Conservation (phyloP, 1,140 invertebrate genomes). For the Ips nitidus region DNA sequence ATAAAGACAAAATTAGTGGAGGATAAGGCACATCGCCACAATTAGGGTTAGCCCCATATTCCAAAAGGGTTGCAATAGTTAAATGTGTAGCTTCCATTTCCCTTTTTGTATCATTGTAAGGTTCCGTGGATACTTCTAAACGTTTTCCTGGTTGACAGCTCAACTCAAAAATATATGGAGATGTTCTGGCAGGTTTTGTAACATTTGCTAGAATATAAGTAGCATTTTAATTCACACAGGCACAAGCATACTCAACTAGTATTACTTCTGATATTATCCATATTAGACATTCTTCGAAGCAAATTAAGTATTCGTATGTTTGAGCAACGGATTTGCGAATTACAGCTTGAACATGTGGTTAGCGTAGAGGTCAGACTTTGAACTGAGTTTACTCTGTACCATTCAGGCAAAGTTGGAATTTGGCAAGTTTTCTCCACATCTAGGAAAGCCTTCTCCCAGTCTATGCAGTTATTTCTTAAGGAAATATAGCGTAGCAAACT, state of each 20-base stretch:
- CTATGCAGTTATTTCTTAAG: slow-evolving; percentile 47
- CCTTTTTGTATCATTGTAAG: not conserved
- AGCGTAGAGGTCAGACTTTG: slow-evolving; percentile 19
- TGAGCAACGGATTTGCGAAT: slow-evolving; percentile 1
- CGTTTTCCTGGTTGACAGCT: not conserved
- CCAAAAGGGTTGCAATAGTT: slow-evolving; percentile 53
- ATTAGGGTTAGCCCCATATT: slow-evolving; percentile 53
- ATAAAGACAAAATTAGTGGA: slow-evolving; percentile 52
- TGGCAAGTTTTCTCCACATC: slow-evolving; percentile 15
- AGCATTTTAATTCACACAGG: too few species aligned
- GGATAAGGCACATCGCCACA: slow-evolving; percentile 53
- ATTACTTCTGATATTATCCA: not conserved
- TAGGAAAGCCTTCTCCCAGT: slow-evolving; percentile 52
- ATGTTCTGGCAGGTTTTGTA: too few species aligned
- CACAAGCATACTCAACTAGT: too few species aligned
- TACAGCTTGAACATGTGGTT: not conserved
- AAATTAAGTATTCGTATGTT: not conserved
- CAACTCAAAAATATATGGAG: too few species aligned
- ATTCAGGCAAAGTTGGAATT: slow-evolving; percentile 44
- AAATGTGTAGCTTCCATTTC: slow-evolving; percentile 11
- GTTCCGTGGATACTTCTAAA: not conserved
- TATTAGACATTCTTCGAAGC: slow-evolving; percentile 3
- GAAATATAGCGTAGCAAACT: slow-evolving; percentile 52
- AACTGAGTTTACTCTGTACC: slow-evolving; percentile 41
- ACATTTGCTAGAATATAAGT: too few species aligned